Base-by-base conservation (phyloP, 2,888 invertebrate species). In the Ennomos fuscantarius region DNA sequence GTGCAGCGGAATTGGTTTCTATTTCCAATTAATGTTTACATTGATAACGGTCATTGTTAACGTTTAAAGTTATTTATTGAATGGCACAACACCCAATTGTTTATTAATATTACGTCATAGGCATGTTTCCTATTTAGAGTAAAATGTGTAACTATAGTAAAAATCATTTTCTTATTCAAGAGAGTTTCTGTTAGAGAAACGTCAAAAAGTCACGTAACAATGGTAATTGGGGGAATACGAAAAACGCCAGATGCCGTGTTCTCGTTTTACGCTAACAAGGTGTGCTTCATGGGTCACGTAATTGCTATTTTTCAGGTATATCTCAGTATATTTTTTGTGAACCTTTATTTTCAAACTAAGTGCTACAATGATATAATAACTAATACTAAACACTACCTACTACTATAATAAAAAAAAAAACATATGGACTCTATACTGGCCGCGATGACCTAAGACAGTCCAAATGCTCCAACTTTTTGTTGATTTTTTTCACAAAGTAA, bases 191-290 rank as follows among this genome's bases (percentile, higher is more conserved):
- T 31, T 12, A 24, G 50, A 34, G 43, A 43, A 55, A 55, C 55
- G 55, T 55, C 43, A 55, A 55, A 46, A 43, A 45, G 49, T 59
- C 45, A 59, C 58, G 53, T 49, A 59, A 41, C 32, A 41, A 45
- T 45, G 37, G 32, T 45, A 52, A 57, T 45, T 58, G 52, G 39
- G n/a, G 53, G 32, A 45, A 40, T 41, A 36, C 41, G 44, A 49
- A 49, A 54, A 59, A 54, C 41, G 39, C 2, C 40, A 57, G 47
- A 35, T 52, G 13, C 43, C 52, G 40, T 52, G 53, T 58, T 58
- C 47, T 58, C 13, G 39, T 9, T 53, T 48, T 45, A 10, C 45
- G 49, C 48, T 58, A 59, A 49, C 53, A 53, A 59, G 53, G 53
- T 42, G 41, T 52, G 24, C 24, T 57, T 40, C 43, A 43, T 34